Conservation (phyloP, 2,888 invertebrate species). For the Mylabris sibirica region DNA sequence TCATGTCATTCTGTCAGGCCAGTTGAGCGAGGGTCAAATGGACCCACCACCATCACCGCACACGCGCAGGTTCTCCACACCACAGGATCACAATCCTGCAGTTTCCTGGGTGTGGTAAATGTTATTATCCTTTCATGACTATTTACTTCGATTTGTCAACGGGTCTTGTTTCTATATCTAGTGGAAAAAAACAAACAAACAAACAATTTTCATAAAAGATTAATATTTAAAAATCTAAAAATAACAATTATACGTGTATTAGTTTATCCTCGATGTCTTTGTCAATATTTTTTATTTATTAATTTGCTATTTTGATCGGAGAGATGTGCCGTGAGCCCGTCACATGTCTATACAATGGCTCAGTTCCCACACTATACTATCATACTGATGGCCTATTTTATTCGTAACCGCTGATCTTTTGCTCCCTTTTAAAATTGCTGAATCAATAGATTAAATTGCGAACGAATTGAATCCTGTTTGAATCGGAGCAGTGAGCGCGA, state of each 20-base stretch:
- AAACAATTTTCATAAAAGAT: no score
- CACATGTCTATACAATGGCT: conserved; percentile 58
- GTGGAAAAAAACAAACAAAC: no score
- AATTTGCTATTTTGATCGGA: conserved; percentile 50
- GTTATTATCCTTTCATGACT: conserved; percentile 39
- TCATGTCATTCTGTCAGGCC: conserved; percentile 62
- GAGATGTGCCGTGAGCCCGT: conserved; percentile 52
- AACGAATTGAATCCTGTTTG: conserved; percentile 53
- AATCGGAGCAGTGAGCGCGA: conserved; percentile 56
- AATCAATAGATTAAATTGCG: conserved; percentile 61
- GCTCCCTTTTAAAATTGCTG: conserved; percentile 59
- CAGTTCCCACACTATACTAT: conserved; percentile 58
- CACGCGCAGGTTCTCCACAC: conserved; percentile 45
- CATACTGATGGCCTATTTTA: conserved; percentile 58
- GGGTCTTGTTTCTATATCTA: neutral
- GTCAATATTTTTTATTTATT: conserved; percentile 50
- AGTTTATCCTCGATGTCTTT: conserved; percentile 16
- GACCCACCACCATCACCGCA: conserved; percentile 40
- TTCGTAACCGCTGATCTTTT: conserved; percentile 59
- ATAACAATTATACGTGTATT: no score
- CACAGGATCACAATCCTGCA: conserved; percentile 38
- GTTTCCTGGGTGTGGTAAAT: conserved; percentile 38
- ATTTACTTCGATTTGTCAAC: neutral
- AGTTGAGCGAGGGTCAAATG: conserved; percentile 49
- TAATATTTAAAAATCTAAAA: no score